Base-by-base conservation (phyloP, 2,113 vertebrate genomes). In the Oreochromis spilurus region DNA sequence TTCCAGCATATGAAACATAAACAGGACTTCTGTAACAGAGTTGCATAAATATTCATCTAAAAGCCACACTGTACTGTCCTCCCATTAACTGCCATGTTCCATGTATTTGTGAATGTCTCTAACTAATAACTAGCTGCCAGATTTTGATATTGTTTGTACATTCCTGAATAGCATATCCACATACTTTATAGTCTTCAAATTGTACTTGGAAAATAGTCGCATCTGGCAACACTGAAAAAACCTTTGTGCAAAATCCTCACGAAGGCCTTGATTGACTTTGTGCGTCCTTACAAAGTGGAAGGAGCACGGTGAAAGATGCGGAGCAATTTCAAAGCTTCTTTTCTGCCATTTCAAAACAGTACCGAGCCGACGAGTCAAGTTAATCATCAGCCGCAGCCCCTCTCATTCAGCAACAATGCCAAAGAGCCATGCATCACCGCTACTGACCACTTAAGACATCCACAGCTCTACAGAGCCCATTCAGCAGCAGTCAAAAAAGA, bases 361-460 rank as follows among this genome's bases (percentile, higher is more conserved):
- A 84, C 82, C 19, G 10, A 88, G 86, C 79, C 50, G 79, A 86
- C 81, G 80, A 92, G 90, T 94, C 92, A 91, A 94, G 90, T 93
- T 90, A 94, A 94, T 93, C 89, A 94, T 88, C 89, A 93, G 91
- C 89, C 83, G 65, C 91, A 92, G 93, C 90, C 92, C 89, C 92
- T 92, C 89, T 89, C 93, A 90, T 93, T 95, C 92, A 82, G 83
- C 84, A 89, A 94, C 94, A 94, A 94, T 93, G 84, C 78, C 91
- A 82, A 89, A 90, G 91, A 94, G 93, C 93, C 85, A 82, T 82
- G 90, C 91, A 89, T 93, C 90, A 89, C 90, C 79, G 88, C 88
- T 57, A 77, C 90, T 93, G 94, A 93, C 91, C 94, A 93, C 93
- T 95, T 94, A 93, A 95, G 93, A 91, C 93, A 94, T 91, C 91